A percentile compares a stretch with the other conserved stretches of the same genome.
phyloP scores from a whole-genome alignment of 2,888 invertebrate genomes.

The Ormyrus pomaceus region DNA sequence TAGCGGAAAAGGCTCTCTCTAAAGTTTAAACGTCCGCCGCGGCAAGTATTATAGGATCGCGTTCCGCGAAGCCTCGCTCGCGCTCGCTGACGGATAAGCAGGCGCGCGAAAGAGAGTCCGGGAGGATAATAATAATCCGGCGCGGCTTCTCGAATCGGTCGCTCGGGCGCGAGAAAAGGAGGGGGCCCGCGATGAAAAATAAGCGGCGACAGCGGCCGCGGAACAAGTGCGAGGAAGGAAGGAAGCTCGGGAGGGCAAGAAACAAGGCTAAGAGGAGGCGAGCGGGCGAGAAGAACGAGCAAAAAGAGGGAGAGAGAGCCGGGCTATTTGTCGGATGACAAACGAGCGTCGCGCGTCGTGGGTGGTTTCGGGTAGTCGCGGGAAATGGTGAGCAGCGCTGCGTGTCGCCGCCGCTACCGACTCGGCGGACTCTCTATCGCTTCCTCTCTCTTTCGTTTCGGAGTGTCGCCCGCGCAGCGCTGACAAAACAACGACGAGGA shows the following conservation, averaged over 20 bases:
- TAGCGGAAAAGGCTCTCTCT: background rate
- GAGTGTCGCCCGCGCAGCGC: too few species aligned
- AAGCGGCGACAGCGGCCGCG: background rate
- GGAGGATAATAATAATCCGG: conserved; percentile 17
- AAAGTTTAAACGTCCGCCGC: background rate
- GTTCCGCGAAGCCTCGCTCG: background rate
- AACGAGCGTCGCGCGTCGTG: conserved; percentile 75
- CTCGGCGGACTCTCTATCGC: too few species aligned
- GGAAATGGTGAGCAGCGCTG: conserved; percentile 74
- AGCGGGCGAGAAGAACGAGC: background rate
- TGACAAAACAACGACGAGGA: too few species aligned
- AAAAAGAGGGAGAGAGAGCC: conserved; percentile 54
- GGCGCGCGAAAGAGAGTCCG: background rate
- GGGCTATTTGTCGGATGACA: conserved; percentile 75
- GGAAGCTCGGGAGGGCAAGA: background rate
- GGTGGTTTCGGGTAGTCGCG: conserved; percentile 73
- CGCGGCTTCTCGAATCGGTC: too few species aligned
- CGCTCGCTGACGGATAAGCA: conserved; percentile 5
- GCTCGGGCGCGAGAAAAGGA: too few species aligned
- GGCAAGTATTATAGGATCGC: background rate
- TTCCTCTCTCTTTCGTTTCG: too few species aligned
- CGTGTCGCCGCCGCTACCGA: conserved; percentile 68
- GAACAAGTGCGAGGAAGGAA: background rate
- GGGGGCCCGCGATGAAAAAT: conserved; percentile 26
- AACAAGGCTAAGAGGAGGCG: conserved; percentile 27